Percentiles rank a stretch among this genome's conserved stretches.
phyloP scores from a whole-genome alignment of 2,888 invertebrate genomes.

The Nymphalis c-album region DNA sequence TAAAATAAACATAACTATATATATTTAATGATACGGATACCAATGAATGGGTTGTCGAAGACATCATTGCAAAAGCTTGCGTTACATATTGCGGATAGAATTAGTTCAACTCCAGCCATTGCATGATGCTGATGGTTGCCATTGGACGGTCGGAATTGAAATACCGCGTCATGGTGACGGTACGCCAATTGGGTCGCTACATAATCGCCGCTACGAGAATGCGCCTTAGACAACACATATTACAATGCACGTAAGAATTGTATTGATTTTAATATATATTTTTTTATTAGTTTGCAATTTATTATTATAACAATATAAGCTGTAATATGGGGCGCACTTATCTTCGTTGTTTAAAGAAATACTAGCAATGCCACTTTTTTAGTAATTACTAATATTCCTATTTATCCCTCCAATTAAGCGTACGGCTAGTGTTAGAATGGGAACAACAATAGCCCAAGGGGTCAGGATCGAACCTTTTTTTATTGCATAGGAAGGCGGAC shows the following conservation, averaged over 20 bases:
- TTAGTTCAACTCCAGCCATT: conserved; percentile 69
- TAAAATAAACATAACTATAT: neutral
- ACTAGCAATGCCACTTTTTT: no score
- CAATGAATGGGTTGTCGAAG: conserved; percentile 56
- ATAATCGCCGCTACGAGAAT: conserved; percentile 40
- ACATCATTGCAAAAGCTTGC: conserved; percentile 63
- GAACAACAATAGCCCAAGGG: no score
- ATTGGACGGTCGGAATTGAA: conserved; percentile 39
- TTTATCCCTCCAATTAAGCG: no score
- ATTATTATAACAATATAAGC: neutral
- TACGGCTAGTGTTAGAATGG: no score
- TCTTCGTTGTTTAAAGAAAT: no score
- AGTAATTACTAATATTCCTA: no score
- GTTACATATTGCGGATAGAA: conserved; percentile 71
- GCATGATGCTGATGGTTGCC: conserved; percentile 43
- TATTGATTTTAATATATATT: conserved; percentile 43
- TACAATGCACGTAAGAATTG: conserved; percentile 48
- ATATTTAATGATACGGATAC: conserved; percentile 41
- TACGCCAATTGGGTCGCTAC: conserved; percentile 32
- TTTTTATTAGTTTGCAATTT: neutral
- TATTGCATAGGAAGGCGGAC: no score
- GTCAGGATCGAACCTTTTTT: no score
- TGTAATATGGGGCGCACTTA: no score
- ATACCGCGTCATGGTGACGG: conserved; percentile 36
- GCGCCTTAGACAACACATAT: conserved; percentile 41